These are phyloP conservation scores for Dryobotodes eremita DNA, from an alignment of 2,888 invertebrate genomes.

Conservation along the genomic window DNA sequence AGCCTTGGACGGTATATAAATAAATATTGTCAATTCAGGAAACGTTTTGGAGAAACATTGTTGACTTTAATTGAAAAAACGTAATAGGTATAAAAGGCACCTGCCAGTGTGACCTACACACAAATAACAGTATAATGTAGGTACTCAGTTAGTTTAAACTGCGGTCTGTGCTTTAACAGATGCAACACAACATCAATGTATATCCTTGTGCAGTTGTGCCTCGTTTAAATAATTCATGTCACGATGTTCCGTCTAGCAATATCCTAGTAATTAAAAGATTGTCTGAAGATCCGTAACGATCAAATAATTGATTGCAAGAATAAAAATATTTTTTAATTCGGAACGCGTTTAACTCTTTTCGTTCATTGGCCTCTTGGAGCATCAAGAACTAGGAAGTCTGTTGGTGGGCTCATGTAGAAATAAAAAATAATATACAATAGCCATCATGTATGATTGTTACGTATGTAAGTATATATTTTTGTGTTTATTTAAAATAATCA, in stretches of 20 bases:
- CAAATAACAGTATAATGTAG: constrained; percentile 42
- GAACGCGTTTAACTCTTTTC: constrained; percentile 79
- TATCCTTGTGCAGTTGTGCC: constrained; percentile 52
- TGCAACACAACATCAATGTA: constrained; percentile 48
- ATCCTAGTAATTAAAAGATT: constrained; percentile 62
- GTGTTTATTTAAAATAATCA: constrained; percentile 81
- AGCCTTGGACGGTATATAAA: constrained; percentile 54
- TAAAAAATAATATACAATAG: constrained; percentile 78
- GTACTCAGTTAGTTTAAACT: constrained; percentile 20
- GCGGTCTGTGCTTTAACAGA: constrained; percentile 25
- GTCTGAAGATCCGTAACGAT: constrained; percentile 53
- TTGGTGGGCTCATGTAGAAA: constrained; percentile 68
- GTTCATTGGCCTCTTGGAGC: constrained; percentile 78
- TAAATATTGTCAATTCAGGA: constrained; percentile 63
- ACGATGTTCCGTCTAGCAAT: constrained; percentile 57
- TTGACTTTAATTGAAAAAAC: constrained; percentile 55
- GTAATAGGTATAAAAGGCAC: constrained; percentile 43
- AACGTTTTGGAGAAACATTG: constrained; percentile 50
- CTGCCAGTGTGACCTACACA: constrained; percentile 38
- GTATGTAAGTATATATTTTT: constrained; percentile 65
- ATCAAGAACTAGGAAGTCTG: constrained; percentile 82
- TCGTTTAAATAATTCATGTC: constrained; percentile 64
- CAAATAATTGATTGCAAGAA: constrained; percentile 24
- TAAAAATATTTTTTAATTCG: constrained; percentile 32
- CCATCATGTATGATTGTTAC: constrained; percentile 59